Evolutionary conservation across 2,113 vertebrate genomes (phyloP).

Genomic region (Myrmophylax atrothorax): DNA sequence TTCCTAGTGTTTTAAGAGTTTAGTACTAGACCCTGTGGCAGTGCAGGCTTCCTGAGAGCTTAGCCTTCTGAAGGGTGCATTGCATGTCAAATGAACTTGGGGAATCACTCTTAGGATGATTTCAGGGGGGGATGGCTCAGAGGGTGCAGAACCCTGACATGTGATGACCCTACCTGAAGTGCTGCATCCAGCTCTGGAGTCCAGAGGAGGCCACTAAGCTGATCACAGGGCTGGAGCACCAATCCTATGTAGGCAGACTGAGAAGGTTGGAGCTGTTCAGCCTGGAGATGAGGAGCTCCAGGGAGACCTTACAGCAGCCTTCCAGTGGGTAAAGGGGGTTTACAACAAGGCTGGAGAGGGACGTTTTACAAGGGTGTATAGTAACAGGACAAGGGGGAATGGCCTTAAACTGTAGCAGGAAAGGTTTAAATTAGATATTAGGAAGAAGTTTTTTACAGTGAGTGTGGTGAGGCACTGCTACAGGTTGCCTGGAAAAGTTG

Average conservation of each 20-base stretch:
- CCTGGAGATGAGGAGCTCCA: not conserved
- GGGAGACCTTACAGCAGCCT: not conserved
- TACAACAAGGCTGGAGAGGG: not conserved
- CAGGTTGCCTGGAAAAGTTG: not conserved
- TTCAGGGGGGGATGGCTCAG: not conserved
- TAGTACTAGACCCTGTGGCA: not conserved
- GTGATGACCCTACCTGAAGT: not conserved
- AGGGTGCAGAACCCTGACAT: rapidly evolving
- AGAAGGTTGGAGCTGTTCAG: not conserved
- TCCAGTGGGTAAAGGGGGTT: not conserved
- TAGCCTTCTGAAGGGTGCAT: not conserved
- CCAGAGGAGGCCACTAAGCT: not conserved
- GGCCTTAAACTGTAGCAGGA: not conserved
- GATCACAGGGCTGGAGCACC: not conserved
- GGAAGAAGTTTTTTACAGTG: not conserved
- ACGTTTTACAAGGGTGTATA: not conserved
- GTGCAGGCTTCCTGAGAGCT: not conserved
- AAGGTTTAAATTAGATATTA: not conserved
- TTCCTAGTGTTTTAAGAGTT: not conserved
- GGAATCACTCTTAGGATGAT: not conserved
- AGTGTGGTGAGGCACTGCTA: not conserved
- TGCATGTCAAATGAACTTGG: not conserved
- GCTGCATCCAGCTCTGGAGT: not conserved
- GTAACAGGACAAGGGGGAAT: not conserved
- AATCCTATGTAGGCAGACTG: not conserved